A percentile compares a stretch with the other conserved stretches of the same genome.
phyloP scores from a whole-genome alignment of 2,797 vertebrate genomes.

The Hippoglossus hippoglossus region DNA sequence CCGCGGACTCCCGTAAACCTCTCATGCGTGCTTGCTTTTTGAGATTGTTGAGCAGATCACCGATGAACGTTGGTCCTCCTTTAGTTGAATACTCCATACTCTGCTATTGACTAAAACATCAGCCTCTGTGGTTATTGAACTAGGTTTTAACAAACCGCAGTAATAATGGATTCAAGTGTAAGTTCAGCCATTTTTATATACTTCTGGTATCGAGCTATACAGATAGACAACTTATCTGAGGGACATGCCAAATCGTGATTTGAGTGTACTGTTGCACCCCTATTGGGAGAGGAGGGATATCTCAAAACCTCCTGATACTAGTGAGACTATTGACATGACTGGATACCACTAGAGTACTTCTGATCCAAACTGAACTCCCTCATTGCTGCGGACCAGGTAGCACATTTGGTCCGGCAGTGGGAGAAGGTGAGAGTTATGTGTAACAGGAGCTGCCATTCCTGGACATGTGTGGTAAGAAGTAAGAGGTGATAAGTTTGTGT shows the following conservation, averaged over 20 bases:
- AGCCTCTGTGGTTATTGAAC: background rate
- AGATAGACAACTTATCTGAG: no score
- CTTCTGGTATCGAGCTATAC: no score
- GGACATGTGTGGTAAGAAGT: slow-evolving; percentile 22
- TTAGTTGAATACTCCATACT: background rate
- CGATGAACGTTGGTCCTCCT: background rate
- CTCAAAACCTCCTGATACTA: no score
- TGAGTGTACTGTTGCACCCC: no score
- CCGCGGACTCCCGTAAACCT: slow-evolving; percentile 32
- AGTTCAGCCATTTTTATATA: slow-evolving; percentile 1
- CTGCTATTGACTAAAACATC: slow-evolving; percentile 5
- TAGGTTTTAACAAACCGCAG: background rate
- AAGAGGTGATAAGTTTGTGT: slow-evolving; percentile 34
- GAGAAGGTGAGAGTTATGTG: slow-evolving; percentile 35
- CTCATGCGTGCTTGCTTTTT: slow-evolving; percentile 20
- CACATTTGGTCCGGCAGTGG: slow-evolving; percentile 2
- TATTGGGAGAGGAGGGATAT: no score
- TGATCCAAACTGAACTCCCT: background rate
- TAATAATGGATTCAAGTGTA: background rate
- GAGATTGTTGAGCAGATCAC: slow-evolving; percentile 25
- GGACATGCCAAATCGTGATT: no score
- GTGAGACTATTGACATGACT: no score
- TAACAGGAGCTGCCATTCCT: slow-evolving; percentile 37
- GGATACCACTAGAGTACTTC: background rate
- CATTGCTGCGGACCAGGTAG: no score